Percentiles rank a stretch among this genome's conserved stretches.
These are phyloP conservation scores for Apostichopus leukothele DNA, from an alignment of 53 echinoderm and acorn worm genomes.

Conservation along the genomic window DNA sequence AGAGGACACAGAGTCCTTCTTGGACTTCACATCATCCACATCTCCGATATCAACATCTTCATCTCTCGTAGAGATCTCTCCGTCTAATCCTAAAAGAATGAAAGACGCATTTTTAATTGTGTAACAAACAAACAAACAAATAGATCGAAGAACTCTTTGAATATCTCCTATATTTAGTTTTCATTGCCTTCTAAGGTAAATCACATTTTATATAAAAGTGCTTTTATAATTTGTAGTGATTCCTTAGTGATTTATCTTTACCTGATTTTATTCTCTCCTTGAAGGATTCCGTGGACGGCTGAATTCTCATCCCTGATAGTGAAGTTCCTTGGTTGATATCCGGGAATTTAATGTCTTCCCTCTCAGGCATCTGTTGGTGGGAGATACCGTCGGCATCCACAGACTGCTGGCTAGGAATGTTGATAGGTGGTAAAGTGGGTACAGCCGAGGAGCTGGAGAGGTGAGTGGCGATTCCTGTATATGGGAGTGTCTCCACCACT, in stretches of 20 bases:
- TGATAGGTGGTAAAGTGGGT: constrained; percentile 4
- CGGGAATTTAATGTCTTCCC: background rate
- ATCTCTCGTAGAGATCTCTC: background rate
- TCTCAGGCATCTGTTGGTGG: background rate
- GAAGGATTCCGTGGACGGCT: background rate
- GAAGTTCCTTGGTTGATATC: constrained; percentile 3
- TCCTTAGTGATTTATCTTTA: background rate
- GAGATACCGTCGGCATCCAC: background rate
- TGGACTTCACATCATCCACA: background rate
- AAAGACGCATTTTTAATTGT: no score
- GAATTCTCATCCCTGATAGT: background rate
- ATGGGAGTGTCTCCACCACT: background rate
- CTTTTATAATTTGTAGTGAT: background rate
- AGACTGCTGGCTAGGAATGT: background rate
- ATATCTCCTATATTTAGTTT: no score
- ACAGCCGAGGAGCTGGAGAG: background rate
- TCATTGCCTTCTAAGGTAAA: no score
- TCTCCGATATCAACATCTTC: background rate
- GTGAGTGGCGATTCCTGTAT: constrained; percentile 18
- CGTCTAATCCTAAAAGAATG: background rate
- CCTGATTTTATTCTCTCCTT: background rate
- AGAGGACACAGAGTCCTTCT: background rate
- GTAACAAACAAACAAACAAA: no score
- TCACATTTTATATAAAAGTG: no score
- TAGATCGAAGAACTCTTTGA: no score